Conservation (phyloP, 1,140 invertebrate genomes). For the Drosophila nigromelanica region DNA sequence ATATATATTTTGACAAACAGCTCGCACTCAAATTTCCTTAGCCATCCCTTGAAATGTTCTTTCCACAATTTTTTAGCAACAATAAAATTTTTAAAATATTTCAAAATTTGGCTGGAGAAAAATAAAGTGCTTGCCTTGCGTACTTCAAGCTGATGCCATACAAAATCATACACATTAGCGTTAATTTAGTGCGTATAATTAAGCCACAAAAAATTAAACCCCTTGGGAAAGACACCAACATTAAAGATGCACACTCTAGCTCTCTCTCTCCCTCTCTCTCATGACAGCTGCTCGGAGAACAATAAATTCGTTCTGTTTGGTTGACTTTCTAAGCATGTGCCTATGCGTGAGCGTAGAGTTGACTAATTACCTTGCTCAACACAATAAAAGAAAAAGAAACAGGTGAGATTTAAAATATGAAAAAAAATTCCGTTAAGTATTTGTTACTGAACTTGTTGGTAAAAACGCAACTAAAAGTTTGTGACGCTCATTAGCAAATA, state of each 20-base stretch:
- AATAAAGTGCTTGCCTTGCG: slow-evolving; percentile 28
- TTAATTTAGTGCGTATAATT: slow-evolving; percentile 65
- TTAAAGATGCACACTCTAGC: slow-evolving; percentile 4
- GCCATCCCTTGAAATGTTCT: slow-evolving; percentile 36
- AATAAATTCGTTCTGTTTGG: slow-evolving; percentile 64
- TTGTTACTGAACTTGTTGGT: slow-evolving; percentile 1
- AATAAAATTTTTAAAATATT: slow-evolving; percentile 52
- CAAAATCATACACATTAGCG: slow-evolving; percentile 64
- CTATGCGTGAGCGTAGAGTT: slow-evolving; percentile 39
- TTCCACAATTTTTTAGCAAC: slow-evolving; percentile 5
- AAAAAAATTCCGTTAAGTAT: slow-evolving; percentile 43
- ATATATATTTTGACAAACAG: slow-evolving; percentile 25
- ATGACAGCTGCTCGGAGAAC: slow-evolving; percentile 35
- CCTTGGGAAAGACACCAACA: slow-evolving; percentile 30
- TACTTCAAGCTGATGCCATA: slow-evolving; percentile 20
- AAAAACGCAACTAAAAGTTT: background rate
- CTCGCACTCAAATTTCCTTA: slow-evolving; percentile 34
- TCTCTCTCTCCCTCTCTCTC: slow-evolving; percentile 18
- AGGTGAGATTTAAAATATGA: slow-evolving; percentile 37
- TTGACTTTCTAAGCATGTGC: slow-evolving; percentile 60
- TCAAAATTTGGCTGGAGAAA: slow-evolving; percentile 10
- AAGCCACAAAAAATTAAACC: slow-evolving; percentile 26
- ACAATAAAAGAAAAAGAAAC: slow-evolving; percentile 24
- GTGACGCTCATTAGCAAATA: slow-evolving; percentile 5
- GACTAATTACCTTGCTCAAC: slow-evolving; percentile 67